phyloP scores from a whole-genome alignment of 37 sponge, comb jelly and placozoan genomes.

The Agelas oroides region DNA sequence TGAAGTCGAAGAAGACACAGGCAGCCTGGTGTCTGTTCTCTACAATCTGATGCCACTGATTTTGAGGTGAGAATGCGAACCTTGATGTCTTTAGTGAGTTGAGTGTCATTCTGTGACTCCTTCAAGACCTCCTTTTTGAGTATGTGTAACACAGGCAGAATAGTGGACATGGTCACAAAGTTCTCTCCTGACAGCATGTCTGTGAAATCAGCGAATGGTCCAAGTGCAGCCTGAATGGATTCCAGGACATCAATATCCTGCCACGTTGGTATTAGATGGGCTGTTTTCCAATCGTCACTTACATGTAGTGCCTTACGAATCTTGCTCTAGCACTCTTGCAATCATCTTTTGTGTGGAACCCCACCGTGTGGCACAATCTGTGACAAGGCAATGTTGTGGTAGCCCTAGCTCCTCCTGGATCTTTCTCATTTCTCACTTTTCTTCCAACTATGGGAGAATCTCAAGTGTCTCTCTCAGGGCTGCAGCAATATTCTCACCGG shows the following conservation, averaged over 20 bases:
- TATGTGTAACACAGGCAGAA: conserved; percentile 28
- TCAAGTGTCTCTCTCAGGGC: conserved; percentile 11
- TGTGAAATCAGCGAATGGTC: conserved; percentile 37
- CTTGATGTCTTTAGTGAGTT: conserved; percentile 51
- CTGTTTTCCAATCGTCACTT: conserved; percentile 44
- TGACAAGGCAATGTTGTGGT: conserved; percentile 22
- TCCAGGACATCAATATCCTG: conserved; percentile 42
- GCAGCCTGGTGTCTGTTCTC: no score
- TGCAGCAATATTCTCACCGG: conserved; percentile 41
- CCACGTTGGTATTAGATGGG: conserved; percentile 46
- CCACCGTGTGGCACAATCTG: conserved; percentile 48
- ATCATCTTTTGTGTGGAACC: conserved; percentile 48
- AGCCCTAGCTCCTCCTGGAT: conserved; percentile 23
- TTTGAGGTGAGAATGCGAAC: neutral
- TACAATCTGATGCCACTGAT: no score
- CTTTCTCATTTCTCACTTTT: conserved; percentile 24
- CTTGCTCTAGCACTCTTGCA: conserved; percentile 28
- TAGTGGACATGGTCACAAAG: conserved; percentile 46
- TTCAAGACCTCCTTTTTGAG: no score
- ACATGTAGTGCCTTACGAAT: conserved; percentile 30
- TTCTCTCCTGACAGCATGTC: conserved; percentile 53
- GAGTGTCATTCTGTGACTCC: conserved; percentile 9
- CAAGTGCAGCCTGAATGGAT: conserved; percentile 27
- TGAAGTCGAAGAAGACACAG: no score
- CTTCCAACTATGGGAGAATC: conserved; percentile 37